Percentiles rank a stretch among this genome's conserved stretches.
Conservation (phyloP, 2,888 invertebrate genomes). For the Chaetogeoica ovagalla region DNA sequence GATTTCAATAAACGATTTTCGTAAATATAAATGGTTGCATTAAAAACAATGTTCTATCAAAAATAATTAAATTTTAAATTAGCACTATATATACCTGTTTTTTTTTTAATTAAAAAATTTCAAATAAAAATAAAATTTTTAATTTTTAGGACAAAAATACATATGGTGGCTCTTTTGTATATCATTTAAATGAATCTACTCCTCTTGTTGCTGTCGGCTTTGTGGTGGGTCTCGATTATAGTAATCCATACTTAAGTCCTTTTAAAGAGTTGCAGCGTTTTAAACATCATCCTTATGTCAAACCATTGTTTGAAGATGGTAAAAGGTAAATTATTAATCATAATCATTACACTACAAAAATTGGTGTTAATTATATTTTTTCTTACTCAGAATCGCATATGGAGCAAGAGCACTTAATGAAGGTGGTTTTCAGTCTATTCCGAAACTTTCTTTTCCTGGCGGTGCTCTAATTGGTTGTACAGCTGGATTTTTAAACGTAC, state of each 20-base stretch:
- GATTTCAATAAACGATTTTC: no score
- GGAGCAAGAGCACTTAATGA: conserved; percentile 96
- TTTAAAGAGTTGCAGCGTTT: conserved; percentile 94
- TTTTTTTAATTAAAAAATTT: not conserved
- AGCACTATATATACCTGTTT: no score
- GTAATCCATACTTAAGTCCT: conserved; percentile 93
- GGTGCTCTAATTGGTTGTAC: conserved; percentile 91
- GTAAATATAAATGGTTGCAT: no score
- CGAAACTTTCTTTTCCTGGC: conserved; percentile 88
- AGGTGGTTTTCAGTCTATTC: conserved; percentile 91
- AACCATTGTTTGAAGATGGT: conserved; percentile 76
- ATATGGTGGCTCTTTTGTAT: conserved; percentile 97
- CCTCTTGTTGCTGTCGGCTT: conserved; percentile 91
- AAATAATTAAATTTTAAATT: no score
- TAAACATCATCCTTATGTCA: conserved; percentile 89
- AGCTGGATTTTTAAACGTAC: conserved; percentile 97
- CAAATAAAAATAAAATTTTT: not conserved
- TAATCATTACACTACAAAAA: not conserved
- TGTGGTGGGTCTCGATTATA: conserved; percentile 93
- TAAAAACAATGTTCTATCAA: no score
- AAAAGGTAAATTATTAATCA: conserved; percentile 60
- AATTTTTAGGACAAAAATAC: conserved; percentile 73
- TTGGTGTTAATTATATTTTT: not conserved
- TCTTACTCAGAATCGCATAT: conserved; percentile 75
- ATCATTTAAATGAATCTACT: conserved; percentile 82